These are phyloP conservation scores for Sebastes aleutianus DNA, from an alignment of 2,797 vertebrate genomes.

Conservation along the genomic window DNA sequence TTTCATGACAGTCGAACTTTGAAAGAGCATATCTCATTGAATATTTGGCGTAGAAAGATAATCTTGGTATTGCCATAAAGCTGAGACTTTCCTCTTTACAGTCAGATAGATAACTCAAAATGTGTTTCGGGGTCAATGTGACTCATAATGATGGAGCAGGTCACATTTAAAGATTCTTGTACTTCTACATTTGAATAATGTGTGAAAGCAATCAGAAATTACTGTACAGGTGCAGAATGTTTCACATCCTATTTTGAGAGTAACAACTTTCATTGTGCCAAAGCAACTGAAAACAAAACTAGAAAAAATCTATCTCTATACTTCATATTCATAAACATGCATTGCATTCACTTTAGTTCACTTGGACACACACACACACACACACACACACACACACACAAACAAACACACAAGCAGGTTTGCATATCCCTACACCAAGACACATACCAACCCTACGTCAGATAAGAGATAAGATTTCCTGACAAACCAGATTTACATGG, in stretches of 20 bases:
- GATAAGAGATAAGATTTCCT: too few relatives aligned
- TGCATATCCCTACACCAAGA: not conserved
- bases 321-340: not conserved
- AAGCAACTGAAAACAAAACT: not conserved
- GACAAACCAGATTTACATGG: too few relatives aligned
- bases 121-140: too few relatives aligned
- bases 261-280: not conserved
- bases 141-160: too few relatives aligned
- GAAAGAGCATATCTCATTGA: too few relatives aligned
- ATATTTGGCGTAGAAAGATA: too few relatives aligned
- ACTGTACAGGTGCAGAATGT: not conserved
- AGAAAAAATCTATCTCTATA: not conserved
- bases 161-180: not conserved
- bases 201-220: too few relatives aligned
- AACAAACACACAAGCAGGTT: not conserved
- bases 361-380: not conserved
- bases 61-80: too few relatives aligned
- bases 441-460: too few relatives aligned
- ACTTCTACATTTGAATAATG: not conserved
- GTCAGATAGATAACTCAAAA: too few relatives aligned
- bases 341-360: not conserved
- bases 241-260: not conserved
- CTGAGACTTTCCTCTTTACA: too few relatives aligned
- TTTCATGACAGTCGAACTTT: too few relatives aligned
- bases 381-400: not conserved